Conservation (phyloP, 2,797 vertebrate species). For the Perdix hodgsoniae region DNA sequence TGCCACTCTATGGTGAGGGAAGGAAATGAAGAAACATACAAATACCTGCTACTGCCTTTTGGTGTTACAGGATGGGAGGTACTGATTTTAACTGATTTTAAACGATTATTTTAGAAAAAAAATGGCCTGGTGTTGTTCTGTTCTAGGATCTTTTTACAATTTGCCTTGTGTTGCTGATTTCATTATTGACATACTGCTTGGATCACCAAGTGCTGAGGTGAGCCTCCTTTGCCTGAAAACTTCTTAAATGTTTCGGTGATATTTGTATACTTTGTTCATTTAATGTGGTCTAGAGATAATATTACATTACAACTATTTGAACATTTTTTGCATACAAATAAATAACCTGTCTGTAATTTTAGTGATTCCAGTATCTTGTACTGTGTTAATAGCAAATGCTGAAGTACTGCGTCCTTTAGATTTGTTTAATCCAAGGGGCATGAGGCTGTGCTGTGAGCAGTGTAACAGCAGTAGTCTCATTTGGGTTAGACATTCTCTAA, state of each 20-base stretch:
- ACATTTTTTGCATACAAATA: not conserved
- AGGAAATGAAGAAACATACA: not conserved
- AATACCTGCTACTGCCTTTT: not conserved
- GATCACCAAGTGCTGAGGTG: constrained; percentile 96
- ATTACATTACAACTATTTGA: not conserved
- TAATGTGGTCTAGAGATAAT: not conserved
- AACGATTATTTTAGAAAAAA: not conserved
- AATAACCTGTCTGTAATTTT: not conserved
- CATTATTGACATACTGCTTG: constrained; percentile 96
- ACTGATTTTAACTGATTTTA: not conserved
- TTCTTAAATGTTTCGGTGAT: not conserved
- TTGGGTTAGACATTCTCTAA: not conserved
- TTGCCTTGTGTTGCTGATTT: constrained; percentile 96
- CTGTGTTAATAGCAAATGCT: not conserved
- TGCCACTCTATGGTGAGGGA: not conserved
- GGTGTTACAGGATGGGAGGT: not conserved
- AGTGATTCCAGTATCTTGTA: not conserved
- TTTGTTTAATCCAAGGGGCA: not conserved
- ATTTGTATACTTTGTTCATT: not conserved
- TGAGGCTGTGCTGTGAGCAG: not conserved
- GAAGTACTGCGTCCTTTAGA: not conserved
- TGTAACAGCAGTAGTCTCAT: not conserved
- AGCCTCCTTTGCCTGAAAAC: constrained; percentile 11
- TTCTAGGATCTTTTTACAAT: constrained; percentile 93
- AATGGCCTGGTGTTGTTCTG: not conserved